Conservation (phyloP, 2,888 invertebrate species). For the Rhopalosiphum nymphaeae region DNA sequence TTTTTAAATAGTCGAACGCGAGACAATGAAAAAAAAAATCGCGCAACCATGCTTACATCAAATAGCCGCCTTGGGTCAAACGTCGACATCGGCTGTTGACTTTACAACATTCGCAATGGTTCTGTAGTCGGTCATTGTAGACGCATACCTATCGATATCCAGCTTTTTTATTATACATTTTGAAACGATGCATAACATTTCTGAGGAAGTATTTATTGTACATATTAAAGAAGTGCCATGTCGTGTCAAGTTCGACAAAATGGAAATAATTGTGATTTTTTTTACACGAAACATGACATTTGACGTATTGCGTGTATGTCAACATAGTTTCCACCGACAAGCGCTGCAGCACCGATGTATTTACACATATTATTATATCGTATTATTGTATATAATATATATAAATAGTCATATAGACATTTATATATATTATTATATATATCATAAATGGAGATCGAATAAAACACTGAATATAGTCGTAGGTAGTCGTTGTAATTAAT, state of each 20-base stretch:
- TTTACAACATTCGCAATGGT: neutral
- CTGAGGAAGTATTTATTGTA: neutral
- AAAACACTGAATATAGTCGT: neutral
- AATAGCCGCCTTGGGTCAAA: neutral
- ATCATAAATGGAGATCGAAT: neutral
- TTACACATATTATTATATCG: neutral
- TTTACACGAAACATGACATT: neutral
- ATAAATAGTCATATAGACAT: neutral
- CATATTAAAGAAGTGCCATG: conserved; percentile 9
- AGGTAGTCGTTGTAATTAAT: neutral
- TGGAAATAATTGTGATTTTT: neutral
- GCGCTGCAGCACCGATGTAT: neutral
- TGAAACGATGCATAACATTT: neutral
- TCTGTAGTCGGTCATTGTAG: neutral
- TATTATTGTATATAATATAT: neutral
- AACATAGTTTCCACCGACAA: neutral
- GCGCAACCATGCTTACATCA: neutral
- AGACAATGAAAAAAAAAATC: neutral
- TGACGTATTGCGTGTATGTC: neutral
- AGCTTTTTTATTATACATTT: neutral
- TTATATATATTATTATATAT: too few relatives aligned
- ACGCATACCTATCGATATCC: neutral
- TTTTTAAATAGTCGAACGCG: neutral
- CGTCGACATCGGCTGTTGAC: neutral
- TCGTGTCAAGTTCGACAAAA: conserved; percentile 18